Conservation (phyloP, 1,140 invertebrate genomes). For the Choristoneura fumiferana region DNA sequence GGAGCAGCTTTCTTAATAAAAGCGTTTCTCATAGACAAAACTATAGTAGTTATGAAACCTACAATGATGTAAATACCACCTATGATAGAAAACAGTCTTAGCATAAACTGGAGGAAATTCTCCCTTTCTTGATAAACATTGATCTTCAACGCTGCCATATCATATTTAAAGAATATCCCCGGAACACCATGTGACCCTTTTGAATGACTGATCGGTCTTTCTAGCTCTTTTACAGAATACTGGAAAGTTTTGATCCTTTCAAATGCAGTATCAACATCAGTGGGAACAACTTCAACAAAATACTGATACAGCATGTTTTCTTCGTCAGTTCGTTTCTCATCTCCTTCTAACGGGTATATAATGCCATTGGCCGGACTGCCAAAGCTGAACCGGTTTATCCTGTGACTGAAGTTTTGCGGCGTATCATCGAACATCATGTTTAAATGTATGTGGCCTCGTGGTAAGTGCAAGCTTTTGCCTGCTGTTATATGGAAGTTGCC, state of each 20-base stretch:
- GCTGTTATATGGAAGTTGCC: conserved; percentile 97
- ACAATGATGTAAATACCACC: conserved; percentile 94
- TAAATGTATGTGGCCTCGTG: conserved; percentile 90
- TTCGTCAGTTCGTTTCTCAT: conserved; percentile 85
- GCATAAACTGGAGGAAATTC: conserved; percentile 88
- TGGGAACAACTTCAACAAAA: conserved; percentile 97
- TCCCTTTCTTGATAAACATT: conserved; percentile 90
- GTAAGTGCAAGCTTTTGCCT: conserved; percentile 89
- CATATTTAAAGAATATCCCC: conserved; percentile 97
- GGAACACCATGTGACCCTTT: conserved; percentile 94
- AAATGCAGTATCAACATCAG: conserved; percentile 88
- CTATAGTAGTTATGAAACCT: conserved; percentile 76
- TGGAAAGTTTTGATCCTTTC: conserved; percentile 90
- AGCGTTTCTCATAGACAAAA: conserved; percentile 43
- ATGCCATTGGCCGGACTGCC: conserved; percentile 91
- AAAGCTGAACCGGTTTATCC: conserved; percentile 95
- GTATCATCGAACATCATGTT: conserved; percentile 86
- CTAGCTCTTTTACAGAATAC: conserved; percentile 94
- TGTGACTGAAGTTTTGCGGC: conserved; percentile 95
- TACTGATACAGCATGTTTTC: conserved; percentile 92
- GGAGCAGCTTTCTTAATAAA: conserved; percentile 35
- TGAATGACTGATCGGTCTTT: conserved; percentile 83
- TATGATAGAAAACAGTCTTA: conserved; percentile 92
- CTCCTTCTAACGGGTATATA: conserved; percentile 95
- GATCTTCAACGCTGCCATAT: conserved; percentile 93